Conservation (phyloP, 2,888 invertebrate species). For the Ganaspis brasiliensis region DNA sequence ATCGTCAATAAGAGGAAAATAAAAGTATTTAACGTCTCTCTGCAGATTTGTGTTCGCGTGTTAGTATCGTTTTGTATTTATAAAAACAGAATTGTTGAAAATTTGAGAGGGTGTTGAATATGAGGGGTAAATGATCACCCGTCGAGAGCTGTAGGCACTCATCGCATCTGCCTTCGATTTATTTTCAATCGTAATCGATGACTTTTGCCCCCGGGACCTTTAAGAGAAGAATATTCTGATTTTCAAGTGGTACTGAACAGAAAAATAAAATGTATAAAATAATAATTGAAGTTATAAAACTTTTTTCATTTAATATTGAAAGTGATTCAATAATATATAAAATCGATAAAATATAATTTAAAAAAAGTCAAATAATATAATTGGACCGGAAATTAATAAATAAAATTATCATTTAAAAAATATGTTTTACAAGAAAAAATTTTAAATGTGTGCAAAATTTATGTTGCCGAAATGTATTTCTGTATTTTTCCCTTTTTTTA, state of each 20-base stretch:
- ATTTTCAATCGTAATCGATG: conserved; percentile 78
- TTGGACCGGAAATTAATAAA: too few species aligned
- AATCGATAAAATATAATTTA: background rate
- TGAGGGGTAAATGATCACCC: conserved; percentile 48
- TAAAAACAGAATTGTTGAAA: conserved; percentile 70
- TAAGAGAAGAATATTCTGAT: conserved; percentile 50
- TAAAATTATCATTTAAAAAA: too few species aligned
- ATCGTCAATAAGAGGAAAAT: conserved; percentile 16
- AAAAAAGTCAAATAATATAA: too few species aligned
- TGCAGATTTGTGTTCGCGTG: conserved; percentile 54
- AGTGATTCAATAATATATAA: too few species aligned
- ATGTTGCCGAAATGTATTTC: conserved; percentile 10
- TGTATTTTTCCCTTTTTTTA: conserved; percentile 39
- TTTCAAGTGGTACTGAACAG: conserved; percentile 67
- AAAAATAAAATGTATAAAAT: conserved; percentile 42
- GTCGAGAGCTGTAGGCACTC: conserved; percentile 70
- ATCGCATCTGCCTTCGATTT: conserved; percentile 79
- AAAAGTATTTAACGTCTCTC: conserved; percentile 38
- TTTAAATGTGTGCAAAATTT: conserved; percentile 50
- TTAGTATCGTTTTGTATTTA: conserved; percentile 71
- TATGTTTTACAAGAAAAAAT: conserved; percentile 49
- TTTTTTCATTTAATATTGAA: conserved; percentile 56
- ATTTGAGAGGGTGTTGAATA: conserved; percentile 41
- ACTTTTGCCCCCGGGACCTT: conserved; percentile 66
- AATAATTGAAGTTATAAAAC: conserved; percentile 37